Percentiles rank a stretch among this genome's conserved stretches.
Conservation (phyloP, 2,797 vertebrate genomes). For the Lacerta agilis region DNA sequence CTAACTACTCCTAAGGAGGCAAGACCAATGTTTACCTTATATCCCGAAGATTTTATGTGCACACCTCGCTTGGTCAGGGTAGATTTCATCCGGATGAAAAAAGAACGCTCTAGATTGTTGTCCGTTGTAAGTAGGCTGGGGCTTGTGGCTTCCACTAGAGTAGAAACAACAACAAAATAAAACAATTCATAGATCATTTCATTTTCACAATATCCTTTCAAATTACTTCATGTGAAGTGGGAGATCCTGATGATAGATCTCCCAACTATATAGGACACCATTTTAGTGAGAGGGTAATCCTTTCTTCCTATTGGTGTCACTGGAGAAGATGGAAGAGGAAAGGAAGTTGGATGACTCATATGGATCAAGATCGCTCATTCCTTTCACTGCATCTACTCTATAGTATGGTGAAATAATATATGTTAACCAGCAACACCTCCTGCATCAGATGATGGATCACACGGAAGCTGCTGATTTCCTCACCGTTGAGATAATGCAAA, state of each 20-base stretch:
- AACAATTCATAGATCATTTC: conserved; percentile 71
- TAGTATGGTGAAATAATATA: background rate
- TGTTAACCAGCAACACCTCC: background rate
- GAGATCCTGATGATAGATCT: background rate
- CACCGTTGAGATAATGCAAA: background rate
- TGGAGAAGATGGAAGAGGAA: background rate
- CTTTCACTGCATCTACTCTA: background rate
- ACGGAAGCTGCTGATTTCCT: background rate
- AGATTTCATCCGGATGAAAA: conserved; percentile 99
- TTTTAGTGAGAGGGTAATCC: background rate
- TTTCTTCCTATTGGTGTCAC: background rate
- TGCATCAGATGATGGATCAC: background rate
- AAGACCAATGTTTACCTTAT: conserved; percentile 86
- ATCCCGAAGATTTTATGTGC: conserved; percentile 99
- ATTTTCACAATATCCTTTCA: conserved; percentile 64
- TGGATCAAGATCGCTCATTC: background rate
- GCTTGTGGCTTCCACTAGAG: conserved; percentile 93
- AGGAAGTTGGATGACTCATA: too few species aligned
- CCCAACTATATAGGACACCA: background rate
- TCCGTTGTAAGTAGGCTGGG: conserved; percentile 92
- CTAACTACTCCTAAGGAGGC: background rate
- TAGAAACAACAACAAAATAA: conserved; percentile 55
- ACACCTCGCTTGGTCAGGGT: conserved; percentile 98
- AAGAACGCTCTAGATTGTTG: conserved; percentile 93
- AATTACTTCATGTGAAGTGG: conserved; percentile 53